Percentiles rank a stretch among this genome's conserved stretches.
These are phyloP conservation scores for Anser brachyrhynchus DNA, from an alignment of 2,113 vertebrate genomes.

Conservation along the genomic window DNA sequence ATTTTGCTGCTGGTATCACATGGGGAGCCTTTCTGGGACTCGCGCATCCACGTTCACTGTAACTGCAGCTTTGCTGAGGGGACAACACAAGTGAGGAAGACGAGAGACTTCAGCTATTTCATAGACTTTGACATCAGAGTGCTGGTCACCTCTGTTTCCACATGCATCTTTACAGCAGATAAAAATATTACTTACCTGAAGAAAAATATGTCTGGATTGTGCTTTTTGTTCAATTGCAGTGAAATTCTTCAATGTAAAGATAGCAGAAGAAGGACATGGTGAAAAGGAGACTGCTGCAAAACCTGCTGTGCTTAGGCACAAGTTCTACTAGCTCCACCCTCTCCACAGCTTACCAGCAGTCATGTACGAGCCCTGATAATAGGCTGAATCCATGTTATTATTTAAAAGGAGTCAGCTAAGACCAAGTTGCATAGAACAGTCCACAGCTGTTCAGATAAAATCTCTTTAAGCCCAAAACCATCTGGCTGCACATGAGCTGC, in stretches of 20 bases:
- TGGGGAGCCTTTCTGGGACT: background rate
- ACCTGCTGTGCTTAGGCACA: background rate
- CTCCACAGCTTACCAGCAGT: background rate
- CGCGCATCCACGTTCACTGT: rapidly evolving
- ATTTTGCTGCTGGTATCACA: background rate
- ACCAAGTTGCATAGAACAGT: background rate
- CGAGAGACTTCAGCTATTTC: background rate
- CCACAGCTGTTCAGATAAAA: background rate
- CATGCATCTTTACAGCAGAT: background rate
- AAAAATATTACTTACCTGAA: background rate
- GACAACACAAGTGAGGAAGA: background rate
- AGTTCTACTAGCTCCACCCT: background rate
- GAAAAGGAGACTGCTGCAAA: background rate
- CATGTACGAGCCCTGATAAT: background rate
- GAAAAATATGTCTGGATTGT: background rate
- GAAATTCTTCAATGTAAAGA: background rate
- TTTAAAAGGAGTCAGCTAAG: background rate
- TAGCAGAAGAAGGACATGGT: background rate
- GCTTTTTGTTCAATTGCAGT: background rate
- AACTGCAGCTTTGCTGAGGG: background rate
- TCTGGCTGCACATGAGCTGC: background rate
- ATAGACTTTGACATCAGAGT: background rate
- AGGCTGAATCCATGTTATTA: background rate
- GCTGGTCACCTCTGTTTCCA: background rate
- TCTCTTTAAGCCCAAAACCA: background rate